Evolutionary conservation across 2,113 vertebrate species (phyloP).

Genomic region (Daubentonia madagascariensis): DNA sequence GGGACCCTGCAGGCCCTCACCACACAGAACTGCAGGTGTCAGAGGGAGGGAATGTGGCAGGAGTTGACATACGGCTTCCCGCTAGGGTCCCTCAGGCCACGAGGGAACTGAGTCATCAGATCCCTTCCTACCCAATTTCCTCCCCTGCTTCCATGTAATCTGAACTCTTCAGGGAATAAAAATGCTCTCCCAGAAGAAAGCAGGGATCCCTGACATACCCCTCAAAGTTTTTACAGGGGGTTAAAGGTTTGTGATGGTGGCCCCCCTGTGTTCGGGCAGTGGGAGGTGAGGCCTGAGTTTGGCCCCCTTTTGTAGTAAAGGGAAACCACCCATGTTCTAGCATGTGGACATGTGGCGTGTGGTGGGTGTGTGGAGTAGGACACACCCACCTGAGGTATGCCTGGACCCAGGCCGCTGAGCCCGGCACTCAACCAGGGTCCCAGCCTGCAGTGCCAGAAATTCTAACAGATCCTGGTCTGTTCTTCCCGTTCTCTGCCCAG

Average conservation of each 20-base stretch:
- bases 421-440: not conserved
- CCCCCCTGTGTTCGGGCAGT: not conserved
- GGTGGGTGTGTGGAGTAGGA: not conserved
- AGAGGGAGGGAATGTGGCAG: not conserved
- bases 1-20: accelerated
- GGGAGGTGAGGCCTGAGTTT: not conserved
- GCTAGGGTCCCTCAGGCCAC: not conserved
- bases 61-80: not conserved
- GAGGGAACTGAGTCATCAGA: not conserved
- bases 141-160: not conserved
- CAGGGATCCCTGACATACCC: not conserved
- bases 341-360: accelerated
- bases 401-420: not conserved
- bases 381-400: not conserved
- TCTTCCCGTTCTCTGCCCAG: constrained; percentile 76
- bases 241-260: not conserved
- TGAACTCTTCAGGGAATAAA: not conserved
- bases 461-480: not conserved
- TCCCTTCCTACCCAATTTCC: too few relatives aligned
- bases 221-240: not conserved
- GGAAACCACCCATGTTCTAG: not conserved
- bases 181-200: not conserved
- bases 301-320: not conserved
- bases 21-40: not conserved
- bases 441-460: not conserved